Evolutionary conservation across 2,797 vertebrate species (phyloP).

Genomic region (Ceryle rudis): DNA sequence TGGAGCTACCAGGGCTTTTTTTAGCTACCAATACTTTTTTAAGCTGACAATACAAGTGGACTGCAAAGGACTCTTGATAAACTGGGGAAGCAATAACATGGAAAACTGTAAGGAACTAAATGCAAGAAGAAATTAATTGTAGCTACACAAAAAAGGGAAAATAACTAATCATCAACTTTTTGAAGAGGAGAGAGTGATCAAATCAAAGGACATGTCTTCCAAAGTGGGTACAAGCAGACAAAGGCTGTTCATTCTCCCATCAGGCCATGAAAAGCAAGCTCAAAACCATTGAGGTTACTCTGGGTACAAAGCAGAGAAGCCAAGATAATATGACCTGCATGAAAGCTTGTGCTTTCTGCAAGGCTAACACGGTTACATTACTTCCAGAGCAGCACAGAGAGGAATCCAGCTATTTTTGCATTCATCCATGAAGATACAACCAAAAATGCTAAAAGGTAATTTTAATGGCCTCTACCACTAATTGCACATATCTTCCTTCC

Average conservation of each 20-base stretch:
- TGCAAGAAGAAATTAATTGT: neutral
- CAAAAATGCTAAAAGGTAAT: neutral
- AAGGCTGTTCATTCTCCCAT: neutral
- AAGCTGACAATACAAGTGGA: neutral
- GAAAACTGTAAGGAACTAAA: neutral
- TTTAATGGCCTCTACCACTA: neutral
- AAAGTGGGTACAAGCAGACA: neutral
- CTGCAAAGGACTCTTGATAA: neutral
- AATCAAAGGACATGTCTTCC: neutral
- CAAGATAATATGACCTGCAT: neutral
- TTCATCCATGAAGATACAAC: neutral
- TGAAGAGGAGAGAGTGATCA: neutral
- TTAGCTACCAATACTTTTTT: neutral
- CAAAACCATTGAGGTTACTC: neutral
- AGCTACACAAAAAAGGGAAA: neutral
- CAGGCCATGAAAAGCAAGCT: neutral
- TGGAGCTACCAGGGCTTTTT: neutral
- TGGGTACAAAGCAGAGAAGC: neutral
- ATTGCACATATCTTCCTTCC: neutral
- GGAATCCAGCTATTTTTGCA: neutral
- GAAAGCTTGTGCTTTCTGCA: neutral
- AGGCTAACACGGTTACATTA: neutral
- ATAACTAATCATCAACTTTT: neutral
- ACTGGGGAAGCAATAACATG: neutral
- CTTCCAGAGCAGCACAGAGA: neutral